phyloP scores from a whole-genome alignment of 2,797 vertebrate genomes.

The Margarornis squamiger region DNA sequence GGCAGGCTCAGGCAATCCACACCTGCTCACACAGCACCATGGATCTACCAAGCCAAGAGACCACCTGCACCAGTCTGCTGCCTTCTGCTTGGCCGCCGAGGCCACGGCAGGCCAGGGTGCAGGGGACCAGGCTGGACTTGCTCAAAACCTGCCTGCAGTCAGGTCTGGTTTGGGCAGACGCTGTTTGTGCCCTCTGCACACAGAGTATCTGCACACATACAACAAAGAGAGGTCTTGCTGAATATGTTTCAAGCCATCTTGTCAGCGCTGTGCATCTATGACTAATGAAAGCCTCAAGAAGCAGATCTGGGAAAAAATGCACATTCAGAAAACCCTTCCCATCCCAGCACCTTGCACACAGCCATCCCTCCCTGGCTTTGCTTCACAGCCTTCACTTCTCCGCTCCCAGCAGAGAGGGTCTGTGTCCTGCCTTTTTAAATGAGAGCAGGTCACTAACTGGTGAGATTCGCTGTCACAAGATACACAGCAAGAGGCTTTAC shows the following conservation, averaged over 20 bases:
- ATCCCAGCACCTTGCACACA: background rate
- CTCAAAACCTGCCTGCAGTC: background rate
- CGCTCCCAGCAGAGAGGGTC: background rate
- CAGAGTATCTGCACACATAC: background rate
- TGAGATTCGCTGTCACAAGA: background rate
- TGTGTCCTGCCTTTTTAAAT: background rate
- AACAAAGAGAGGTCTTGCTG: background rate
- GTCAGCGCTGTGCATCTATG: constrained; percentile 6
- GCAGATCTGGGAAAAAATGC: background rate
- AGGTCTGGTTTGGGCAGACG: background rate
- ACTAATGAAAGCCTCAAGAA: constrained; percentile 24
- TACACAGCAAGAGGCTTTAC: background rate
- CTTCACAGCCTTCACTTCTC: background rate
- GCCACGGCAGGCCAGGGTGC: background rate
- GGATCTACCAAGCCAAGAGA: background rate
- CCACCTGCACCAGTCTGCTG: background rate
- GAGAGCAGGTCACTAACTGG: background rate
- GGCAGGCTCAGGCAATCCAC: background rate
- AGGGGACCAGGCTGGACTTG: background rate
- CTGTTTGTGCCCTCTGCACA: background rate
- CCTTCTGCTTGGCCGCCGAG: constrained; percentile 2
- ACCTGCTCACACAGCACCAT: background rate
- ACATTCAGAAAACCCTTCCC: background rate
- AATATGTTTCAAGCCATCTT: background rate
- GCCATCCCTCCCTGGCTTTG: background rate